Evolutionary conservation across 1,140 invertebrate genomes (phyloP), one percentile per base, ranked within the genome.

Genomic region (Sitobion miscanthi): DNA sequence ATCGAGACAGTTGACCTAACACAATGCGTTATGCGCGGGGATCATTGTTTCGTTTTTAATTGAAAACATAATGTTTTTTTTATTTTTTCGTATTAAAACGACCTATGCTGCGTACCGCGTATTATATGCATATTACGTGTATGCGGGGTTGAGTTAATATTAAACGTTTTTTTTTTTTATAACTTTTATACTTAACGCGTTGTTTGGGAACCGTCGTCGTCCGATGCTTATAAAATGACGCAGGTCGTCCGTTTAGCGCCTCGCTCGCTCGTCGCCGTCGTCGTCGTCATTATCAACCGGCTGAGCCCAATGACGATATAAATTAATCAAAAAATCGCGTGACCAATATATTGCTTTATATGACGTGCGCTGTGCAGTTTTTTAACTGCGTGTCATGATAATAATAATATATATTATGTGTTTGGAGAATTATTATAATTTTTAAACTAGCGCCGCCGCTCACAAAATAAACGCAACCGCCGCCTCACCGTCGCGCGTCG

Each of bases 11-110:
- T 91, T 91, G 90, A 69, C 54, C 54, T 20, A 42, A 90, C 57
- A 90, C 54, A 90, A 90, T 69, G 57, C 2, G 17, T n/a, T 54
- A 54, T 54, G 4, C 23, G 30, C 14, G n/a, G 62, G 45, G 42
- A 83, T 83, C 82, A 86, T 93, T 86, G 91, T 93, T 93, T 86
- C 77, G 35, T 93, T 54, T 82, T 92, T 92, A 49, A 82, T 83
- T 92, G 54, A 69, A 90, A 90, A 45, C 62, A 47, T 77, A 77
- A 77, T 30, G n/a, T 52, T 82, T 47, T 82, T 91, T 57, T 90
- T 69, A 30, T 38, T 38, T 91, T 83, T 83, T 38, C 38, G 0
- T 87, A 77, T 11, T 90, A 30, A 57, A 90, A 62, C 54, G 88
- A 77, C n/a, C 62, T 23, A 1, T 23, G 45, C 57, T 23, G 25